These are phyloP conservation scores for Cosmia pyralina DNA, from an alignment of 2,888 invertebrate species.

Conservation along the genomic window DNA sequence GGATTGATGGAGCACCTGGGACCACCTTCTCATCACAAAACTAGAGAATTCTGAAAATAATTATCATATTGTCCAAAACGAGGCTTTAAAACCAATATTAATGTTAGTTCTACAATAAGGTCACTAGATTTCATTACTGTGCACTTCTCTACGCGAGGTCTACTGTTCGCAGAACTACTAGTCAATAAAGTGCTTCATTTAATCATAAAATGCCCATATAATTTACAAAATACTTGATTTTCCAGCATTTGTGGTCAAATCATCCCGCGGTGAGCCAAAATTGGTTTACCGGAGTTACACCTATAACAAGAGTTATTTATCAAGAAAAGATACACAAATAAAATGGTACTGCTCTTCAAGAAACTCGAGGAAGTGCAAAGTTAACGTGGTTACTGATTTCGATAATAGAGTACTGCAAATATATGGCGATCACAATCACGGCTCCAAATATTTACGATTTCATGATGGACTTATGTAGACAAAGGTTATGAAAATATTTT, in stretches of 20 bases:
- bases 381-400: constrained; percentile 68
- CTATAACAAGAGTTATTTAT: constrained; percentile 72
- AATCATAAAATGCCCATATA: background rate
- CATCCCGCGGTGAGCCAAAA: constrained; percentile 72
- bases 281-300: constrained; percentile 69
- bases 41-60: no score
- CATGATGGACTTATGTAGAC: constrained; percentile 1
- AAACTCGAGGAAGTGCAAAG: constrained; percentile 73
- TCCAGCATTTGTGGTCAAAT: constrained; percentile 66
- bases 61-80: no score
- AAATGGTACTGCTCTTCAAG: constrained; percentile 80
- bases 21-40: no score
- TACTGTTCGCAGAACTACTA: no score
- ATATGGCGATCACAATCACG: constrained; percentile 50
- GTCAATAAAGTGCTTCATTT: background rate
- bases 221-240: constrained; percentile 23
- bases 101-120: no score
- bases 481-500: background rate
- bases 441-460: constrained; percentile 16
- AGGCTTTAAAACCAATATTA: no score
- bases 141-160: no score
- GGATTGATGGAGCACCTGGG: no score
- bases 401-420: constrained; percentile 50
- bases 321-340: constrained; percentile 65
- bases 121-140: no score